Evolutionary conservation across 1,140 invertebrate species (phyloP).

Genomic region (Thereuonema tuberculata): DNA sequence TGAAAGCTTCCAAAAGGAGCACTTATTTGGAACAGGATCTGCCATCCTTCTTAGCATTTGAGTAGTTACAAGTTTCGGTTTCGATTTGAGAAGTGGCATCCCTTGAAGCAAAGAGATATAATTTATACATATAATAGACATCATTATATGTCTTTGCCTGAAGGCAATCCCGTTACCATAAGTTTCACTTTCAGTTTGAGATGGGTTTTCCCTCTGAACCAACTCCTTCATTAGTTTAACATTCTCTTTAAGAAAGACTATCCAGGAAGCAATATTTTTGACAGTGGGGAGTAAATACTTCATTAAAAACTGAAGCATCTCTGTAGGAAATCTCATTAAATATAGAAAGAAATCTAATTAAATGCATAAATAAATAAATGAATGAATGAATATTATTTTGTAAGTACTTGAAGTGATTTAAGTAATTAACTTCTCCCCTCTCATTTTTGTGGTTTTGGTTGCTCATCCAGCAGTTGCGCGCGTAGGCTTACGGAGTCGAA

Average conservation of each 20-base stretch:
- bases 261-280: neutral
- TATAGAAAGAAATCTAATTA: too few species aligned
- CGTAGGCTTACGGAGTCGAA: neutral
- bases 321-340: neutral
- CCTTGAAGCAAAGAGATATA: too few species aligned
- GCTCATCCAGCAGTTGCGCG: neutral
- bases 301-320: neutral
- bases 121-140: too few species aligned
- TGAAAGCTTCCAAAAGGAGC: too few species aligned
- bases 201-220: neutral
- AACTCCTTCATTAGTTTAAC: neutral
- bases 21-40: too few species aligned
- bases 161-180: neutral
- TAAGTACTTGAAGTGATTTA: neutral
- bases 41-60: too few species aligned
- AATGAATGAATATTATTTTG: neutral
- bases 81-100: too few species aligned
- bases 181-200: neutral
- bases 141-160: neutral
- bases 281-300: too few species aligned
- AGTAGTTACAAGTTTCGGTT: too few species aligned
- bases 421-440: neutral
- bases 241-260: neutral
- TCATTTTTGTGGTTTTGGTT: neutral
- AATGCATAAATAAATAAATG: too few species aligned